These are phyloP conservation scores for Serripes groenlandicus DNA, from an alignment of 2,888 invertebrate species.

Conservation along the genomic window DNA sequence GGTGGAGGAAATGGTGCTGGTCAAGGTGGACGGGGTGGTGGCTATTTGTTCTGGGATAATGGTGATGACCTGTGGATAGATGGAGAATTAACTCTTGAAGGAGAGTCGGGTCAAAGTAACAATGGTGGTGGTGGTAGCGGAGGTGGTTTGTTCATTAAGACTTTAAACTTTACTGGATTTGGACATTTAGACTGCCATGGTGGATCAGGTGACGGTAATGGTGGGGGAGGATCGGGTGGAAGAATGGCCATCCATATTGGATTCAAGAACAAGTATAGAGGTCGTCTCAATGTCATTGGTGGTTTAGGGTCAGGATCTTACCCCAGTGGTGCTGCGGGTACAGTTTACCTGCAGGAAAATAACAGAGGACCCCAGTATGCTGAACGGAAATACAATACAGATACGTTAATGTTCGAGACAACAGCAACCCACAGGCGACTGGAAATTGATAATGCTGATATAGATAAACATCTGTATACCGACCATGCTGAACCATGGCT, in stretches of 20 bases:
- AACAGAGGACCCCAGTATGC: conserved; percentile 80
- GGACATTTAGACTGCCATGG: conserved; percentile 76
- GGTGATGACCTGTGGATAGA: conserved; percentile 74
- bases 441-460: conserved; percentile 75
- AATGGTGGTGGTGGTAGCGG: conserved; percentile 79
- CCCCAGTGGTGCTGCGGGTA: conserved; percentile 80
- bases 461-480: conserved; percentile 73
- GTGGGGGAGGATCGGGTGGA: conserved; percentile 78
- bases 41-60: conserved; percentile 73
- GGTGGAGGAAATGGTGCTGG: conserved; percentile 78
- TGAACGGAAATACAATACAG: conserved; percentile 75
- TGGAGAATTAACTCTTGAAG: conserved; percentile 74
- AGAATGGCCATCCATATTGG: conserved; percentile 73
- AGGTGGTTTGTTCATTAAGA: conserved; percentile 74
- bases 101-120: conserved; percentile 67
- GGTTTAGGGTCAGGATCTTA: conserved; percentile 68
- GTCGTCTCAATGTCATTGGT: conserved; percentile 71
- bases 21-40: conserved; percentile 77
- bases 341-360: conserved; percentile 77
- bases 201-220: conserved; percentile 66
- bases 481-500: conserved; percentile 78
- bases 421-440: conserved; percentile 72
- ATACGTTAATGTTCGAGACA: conserved; percentile 44
- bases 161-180: conserved; percentile 79
- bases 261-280: conserved; percentile 74